Conservation (phyloP, 2,797 vertebrate genomes). For the Cynopterus sphinx region DNA sequence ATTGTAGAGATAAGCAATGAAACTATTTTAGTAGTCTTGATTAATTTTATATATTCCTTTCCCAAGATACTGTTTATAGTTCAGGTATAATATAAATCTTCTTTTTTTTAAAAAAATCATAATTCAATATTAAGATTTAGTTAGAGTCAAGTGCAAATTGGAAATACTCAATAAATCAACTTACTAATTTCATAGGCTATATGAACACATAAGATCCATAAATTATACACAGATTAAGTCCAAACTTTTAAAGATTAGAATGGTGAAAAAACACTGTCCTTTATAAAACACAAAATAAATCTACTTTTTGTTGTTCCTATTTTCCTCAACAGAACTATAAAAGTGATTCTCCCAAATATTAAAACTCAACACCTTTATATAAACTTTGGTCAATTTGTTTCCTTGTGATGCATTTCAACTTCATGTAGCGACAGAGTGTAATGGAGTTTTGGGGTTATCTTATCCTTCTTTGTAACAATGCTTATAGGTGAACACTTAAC, state of each 20-base stretch:
- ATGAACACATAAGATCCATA: background rate
- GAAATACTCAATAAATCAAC: background rate
- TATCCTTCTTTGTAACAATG: background rate
- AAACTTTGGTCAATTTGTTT: background rate
- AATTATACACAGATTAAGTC: background rate
- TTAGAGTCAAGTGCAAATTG: background rate
- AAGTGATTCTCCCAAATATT: constrained; percentile 15
- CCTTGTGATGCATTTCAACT: background rate
- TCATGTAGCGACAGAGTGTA: background rate
- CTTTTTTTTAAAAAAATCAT: background rate
- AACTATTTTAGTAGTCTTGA: background rate
- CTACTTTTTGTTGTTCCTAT: background rate
- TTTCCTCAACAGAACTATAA: background rate
- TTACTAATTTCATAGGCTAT: background rate
- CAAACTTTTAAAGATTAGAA: background rate
- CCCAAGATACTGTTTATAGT: background rate
- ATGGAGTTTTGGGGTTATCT: background rate
- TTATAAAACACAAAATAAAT: background rate
- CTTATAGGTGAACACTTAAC: background rate
- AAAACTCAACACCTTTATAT: background rate
- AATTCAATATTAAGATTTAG: constrained; percentile 21
- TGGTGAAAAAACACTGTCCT: background rate
- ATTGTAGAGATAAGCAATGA: background rate
- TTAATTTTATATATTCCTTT: background rate
- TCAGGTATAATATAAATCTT: background rate